Conservation (phyloP, 2,797 vertebrate genomes). For the Naso thynnoides region DNA sequence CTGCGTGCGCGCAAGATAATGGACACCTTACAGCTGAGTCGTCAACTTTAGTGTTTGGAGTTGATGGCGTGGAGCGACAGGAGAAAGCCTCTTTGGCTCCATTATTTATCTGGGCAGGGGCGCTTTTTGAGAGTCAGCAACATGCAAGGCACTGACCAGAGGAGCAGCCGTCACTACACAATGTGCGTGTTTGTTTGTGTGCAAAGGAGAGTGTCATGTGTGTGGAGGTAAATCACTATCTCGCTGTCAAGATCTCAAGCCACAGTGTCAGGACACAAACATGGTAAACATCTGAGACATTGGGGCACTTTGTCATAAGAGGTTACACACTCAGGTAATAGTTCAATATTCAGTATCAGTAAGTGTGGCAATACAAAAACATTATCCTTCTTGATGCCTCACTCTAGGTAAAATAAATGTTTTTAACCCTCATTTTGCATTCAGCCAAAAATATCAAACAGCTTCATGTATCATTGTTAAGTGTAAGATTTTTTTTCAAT, state of each 20-base stretch:
- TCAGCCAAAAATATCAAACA: not conserved
- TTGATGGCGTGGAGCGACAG: conserved; percentile 68
- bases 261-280: conserved; percentile 37
- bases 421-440: not conserved
- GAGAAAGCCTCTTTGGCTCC: conserved; percentile 67
- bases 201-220: not conserved
- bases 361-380: not conserved
- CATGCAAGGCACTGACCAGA: conserved; percentile 53
- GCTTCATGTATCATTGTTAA: not conserved
- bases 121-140: conserved; percentile 66
- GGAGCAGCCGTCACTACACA: conserved; percentile 39
- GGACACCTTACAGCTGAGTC: conserved; percentile 75
- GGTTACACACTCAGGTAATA: not conserved
- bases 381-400: not conserved
- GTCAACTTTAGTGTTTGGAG: conserved; percentile 64
- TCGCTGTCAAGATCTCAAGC: conserved; percentile 39
- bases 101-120: conserved; percentile 74
- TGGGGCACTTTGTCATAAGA: not conserved
- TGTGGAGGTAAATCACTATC: conserved; percentile 27
- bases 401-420: not conserved
- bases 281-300: not conserved
- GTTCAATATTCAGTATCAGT: not conserved
- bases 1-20: conserved; percentile 70
- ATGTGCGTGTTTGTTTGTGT: conserved; percentile 1
- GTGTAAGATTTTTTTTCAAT: not conserved